phyloP scores from a whole-genome alignment of 2,888 invertebrate genomes.

The Megastigmus dorsalis region DNA sequence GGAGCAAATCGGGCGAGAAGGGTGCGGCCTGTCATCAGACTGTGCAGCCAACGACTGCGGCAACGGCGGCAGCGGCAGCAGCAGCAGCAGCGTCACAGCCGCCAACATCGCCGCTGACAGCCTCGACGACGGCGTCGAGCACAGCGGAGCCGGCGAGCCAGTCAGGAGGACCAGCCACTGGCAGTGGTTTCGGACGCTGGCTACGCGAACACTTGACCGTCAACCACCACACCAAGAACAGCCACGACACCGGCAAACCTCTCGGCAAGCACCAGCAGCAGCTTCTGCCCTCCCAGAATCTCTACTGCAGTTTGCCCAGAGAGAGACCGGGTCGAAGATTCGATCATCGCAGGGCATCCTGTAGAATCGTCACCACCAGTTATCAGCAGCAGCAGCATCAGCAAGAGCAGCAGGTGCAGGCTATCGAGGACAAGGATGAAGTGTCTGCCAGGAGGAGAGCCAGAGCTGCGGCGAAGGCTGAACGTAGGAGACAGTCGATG shows the following conservation, averaged over 20 bases:
- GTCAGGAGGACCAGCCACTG: constrained; percentile 51
- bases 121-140: neutral
- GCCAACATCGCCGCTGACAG: too few relatives aligned
- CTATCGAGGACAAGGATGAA: constrained; percentile 58
- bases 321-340: constrained; percentile 55
- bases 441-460: constrained; percentile 65
- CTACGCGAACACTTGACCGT: constrained; percentile 67
- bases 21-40: constrained; percentile 35
- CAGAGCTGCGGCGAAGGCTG: constrained; percentile 65
- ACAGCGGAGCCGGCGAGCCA: too few relatives aligned
- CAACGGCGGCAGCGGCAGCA: neutral
- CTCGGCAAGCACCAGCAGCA: constrained; percentile 28
- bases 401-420: constrained; percentile 54
- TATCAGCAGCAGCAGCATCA: constrained; percentile 52
- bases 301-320: constrained; percentile 71
- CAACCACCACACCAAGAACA: constrained; percentile 45
- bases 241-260: constrained; percentile 43
- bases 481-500: constrained; percentile 70
- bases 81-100: neutral
- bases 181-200: constrained; percentile 71
- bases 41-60: constrained; percentile 24
- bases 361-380: constrained; percentile 33
- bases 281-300: constrained; percentile 64
- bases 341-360: constrained; percentile 41
- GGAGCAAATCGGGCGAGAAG: constrained; percentile 61